Evolutionary conservation across 2,797 vertebrate species (phyloP).

Genomic region (Sebastes itinus): DNA sequence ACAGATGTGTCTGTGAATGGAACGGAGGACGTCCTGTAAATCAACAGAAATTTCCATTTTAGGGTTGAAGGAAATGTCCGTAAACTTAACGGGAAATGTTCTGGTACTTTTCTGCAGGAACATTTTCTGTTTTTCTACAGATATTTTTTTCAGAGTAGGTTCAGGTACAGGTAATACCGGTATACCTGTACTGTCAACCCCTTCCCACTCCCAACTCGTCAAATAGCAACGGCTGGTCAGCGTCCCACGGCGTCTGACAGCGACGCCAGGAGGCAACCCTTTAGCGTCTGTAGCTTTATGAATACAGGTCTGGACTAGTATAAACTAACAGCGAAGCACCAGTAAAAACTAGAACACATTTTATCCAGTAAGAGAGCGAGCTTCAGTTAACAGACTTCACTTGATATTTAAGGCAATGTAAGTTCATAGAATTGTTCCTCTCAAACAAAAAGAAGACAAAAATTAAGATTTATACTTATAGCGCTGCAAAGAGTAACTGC

Average conservation of each 20-base stretch:
- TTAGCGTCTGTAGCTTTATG: constrained; percentile 30
- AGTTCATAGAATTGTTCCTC: constrained; percentile 56
- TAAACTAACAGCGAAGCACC: constrained; percentile 69
- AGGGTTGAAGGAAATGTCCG: too few species aligned
- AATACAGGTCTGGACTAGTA: constrained; percentile 44
- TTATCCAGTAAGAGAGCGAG: constrained; percentile 57
- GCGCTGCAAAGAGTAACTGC: constrained; percentile 5
- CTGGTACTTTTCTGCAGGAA: too few species aligned
- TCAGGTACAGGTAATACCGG: too few species aligned
- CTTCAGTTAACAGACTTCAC: constrained; percentile 66
- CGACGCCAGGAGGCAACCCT: not conserved
- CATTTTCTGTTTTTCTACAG: too few species aligned
- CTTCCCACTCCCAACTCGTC: not conserved
- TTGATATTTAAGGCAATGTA: constrained; percentile 81
- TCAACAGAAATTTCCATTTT: too few species aligned
- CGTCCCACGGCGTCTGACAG: not conserved
- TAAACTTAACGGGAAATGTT: too few species aligned
- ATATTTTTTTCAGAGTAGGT: too few species aligned
- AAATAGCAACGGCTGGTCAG: too few species aligned
- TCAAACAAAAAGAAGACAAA: constrained; percentile 4
- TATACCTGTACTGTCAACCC: not conserved
- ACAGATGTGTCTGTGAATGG: too few species aligned
- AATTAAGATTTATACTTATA: not conserved
- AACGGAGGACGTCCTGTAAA: too few species aligned
- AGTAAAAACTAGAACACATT: constrained; percentile 51